Percentiles rank a stretch among this genome's conserved stretches.
phyloP scores from a whole-genome alignment of 2,113 vertebrate species.

The Ciconia maguari region DNA sequence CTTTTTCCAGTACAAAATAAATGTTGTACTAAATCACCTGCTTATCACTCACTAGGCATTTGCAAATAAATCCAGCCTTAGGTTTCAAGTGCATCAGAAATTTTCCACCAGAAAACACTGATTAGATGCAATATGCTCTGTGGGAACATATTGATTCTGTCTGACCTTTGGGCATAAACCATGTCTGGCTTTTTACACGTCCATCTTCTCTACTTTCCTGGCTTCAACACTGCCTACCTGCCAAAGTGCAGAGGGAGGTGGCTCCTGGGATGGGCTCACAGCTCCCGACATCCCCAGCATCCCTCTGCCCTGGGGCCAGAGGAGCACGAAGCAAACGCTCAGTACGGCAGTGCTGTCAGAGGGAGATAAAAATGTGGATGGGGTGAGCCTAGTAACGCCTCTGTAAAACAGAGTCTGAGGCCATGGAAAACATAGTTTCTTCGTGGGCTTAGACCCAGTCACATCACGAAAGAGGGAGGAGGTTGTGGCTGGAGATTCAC shows the following conservation, averaged over 20 bases:
- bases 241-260: neutral
- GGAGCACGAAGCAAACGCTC: neutral
- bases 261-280: neutral
- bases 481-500: accelerated
- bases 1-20: neutral
- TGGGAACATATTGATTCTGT: slow-evolving; percentile 10
- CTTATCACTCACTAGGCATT: slow-evolving; percentile 10
- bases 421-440: neutral
- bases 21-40: slow-evolving; percentile 10
- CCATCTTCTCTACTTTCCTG: neutral
- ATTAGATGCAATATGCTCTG: neutral
- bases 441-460: neutral
- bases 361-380: neutral
- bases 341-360: neutral
- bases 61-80: slow-evolving; percentile 21
- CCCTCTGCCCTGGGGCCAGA: neutral
- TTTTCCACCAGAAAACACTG: neutral
- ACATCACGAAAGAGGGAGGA: neutral
- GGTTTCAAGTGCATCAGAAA: neutral
- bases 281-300: neutral
- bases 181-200: neutral
- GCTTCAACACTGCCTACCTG: neutral
- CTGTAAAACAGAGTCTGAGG: neutral
- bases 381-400: neutral
- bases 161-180: neutral